A percentile compares a stretch with the other conserved stretches of the same genome.
These are phyloP conservation scores for Champsocephalus gunnari DNA, from an alignment of 2,797 vertebrate genomes.

Conservation along the genomic window DNA sequence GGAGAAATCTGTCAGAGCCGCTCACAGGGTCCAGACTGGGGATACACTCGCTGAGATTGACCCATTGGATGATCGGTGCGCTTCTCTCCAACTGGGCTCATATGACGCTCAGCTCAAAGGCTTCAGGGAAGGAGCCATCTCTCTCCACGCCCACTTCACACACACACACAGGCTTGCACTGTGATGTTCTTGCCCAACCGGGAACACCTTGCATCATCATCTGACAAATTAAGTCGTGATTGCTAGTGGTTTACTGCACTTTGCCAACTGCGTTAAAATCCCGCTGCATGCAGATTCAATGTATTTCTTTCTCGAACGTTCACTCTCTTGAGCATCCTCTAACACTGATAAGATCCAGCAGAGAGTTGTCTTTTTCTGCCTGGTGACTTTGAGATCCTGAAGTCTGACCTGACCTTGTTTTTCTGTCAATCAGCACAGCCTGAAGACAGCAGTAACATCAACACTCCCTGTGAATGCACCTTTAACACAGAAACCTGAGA, in stretches of 20 bases:
- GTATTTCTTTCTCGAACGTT: background rate
- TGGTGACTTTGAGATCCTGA: background rate
- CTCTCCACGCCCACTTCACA: slow-evolving; percentile 71
- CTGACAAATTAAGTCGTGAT: background rate
- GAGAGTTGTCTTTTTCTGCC: background rate
- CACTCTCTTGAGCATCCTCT: background rate
- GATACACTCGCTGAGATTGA: slow-evolving; percentile 22
- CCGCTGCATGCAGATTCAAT: background rate
- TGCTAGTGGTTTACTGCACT: background rate
- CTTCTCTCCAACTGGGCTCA: slow-evolving; percentile 44
- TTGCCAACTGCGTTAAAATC: background rate
- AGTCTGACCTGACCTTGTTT: slow-evolving; percentile 25
- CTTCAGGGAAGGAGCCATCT: slow-evolving; percentile 56
- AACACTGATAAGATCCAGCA: background rate
- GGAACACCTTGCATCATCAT: slow-evolving; percentile 22
- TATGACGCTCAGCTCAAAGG: slow-evolving; percentile 59
- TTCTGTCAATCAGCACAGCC: slow-evolving; percentile 6
- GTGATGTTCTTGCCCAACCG: slow-evolving; percentile 40
- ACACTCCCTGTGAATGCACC: slow-evolving; percentile 18
- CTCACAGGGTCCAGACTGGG: slow-evolving; percentile 30
- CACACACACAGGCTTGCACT: background rate
- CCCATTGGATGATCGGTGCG: slow-evolving; percentile 54
- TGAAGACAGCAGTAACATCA: slow-evolving; percentile 22
- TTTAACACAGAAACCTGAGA: slow-evolving; percentile 30
- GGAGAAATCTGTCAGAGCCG: slow-evolving; percentile 18